Percentiles rank a stretch among this genome's conserved stretches.
These are phyloP conservation scores for Drosophila stalkeri DNA, from an alignment of 2,888 invertebrate genomes.

Conservation along the genomic window DNA sequence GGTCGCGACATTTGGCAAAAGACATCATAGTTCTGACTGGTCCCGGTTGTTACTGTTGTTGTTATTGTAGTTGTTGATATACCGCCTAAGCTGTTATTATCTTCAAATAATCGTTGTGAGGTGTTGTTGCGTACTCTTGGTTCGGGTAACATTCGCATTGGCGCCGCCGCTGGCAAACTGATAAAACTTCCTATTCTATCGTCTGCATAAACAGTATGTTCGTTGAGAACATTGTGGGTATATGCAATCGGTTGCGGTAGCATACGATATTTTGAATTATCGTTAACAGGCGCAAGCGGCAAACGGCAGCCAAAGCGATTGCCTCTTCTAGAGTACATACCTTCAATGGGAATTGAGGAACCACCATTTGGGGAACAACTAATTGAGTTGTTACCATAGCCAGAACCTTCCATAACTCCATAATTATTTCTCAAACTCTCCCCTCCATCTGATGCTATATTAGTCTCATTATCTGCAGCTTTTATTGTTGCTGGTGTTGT, in stretches of 20 bases:
- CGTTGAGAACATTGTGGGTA: constrained; percentile 48
- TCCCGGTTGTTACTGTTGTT: constrained; percentile 32
- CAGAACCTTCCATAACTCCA: constrained; percentile 18
- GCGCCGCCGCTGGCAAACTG: constrained; percentile 66
- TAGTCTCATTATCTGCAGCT: background rate
- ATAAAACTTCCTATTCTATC: constrained; percentile 89
- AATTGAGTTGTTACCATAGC: constrained; percentile 20
- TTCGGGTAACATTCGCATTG: constrained; percentile 73
- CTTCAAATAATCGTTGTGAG: constrained; percentile 65
- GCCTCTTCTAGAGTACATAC: constrained; percentile 69
- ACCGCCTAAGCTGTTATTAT: constrained; percentile 32
- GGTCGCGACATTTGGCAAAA: constrained; percentile 61
- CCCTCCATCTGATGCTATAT: background rate
- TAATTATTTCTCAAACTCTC: constrained; percentile 56
- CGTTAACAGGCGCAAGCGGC: constrained; percentile 68
- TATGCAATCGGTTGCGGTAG: constrained; percentile 65
- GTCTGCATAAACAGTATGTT: constrained; percentile 83
- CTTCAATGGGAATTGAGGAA: constrained; percentile 66
- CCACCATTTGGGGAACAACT: constrained; percentile 64
- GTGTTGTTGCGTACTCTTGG: constrained; percentile 26
- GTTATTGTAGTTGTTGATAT: constrained; percentile 4
- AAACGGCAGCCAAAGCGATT: constrained; percentile 71
- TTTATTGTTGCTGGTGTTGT: constrained; percentile 4
- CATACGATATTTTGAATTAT: constrained; percentile 63
- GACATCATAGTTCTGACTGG: constrained; percentile 51